These are phyloP conservation scores for Bos javanicus DNA, from an alignment of 2,113 vertebrate species.

Conservation along the genomic window DNA sequence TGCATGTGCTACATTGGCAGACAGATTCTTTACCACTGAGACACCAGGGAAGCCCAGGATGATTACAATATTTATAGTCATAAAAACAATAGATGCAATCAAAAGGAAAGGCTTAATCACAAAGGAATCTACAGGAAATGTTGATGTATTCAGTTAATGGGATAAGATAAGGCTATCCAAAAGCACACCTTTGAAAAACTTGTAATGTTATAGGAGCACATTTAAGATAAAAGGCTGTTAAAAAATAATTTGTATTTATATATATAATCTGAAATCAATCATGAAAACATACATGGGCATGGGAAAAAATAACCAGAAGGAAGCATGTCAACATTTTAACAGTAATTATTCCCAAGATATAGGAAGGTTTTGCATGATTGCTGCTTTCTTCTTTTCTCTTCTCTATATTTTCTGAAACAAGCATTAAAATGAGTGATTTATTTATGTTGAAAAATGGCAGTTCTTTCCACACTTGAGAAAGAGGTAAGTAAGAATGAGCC, in stretches of 20 bases:
- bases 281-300: neutral
- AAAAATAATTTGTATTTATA: neutral
- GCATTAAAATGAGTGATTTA: neutral
- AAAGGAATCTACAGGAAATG: neutral
- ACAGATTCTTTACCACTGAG: neutral
- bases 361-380: neutral
- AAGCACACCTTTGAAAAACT: neutral
- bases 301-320: neutral
- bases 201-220: neutral
- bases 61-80: neutral
- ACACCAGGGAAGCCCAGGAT: neutral
- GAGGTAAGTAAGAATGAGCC: neutral
- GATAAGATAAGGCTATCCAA: slow-evolving; percentile 14
- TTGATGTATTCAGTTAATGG: neutral
- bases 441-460: neutral
- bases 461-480: neutral
- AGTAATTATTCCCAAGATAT: neutral
- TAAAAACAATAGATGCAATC: neutral
- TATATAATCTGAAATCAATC: neutral
- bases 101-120: neutral
- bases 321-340: neutral
- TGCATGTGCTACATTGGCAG: neutral
- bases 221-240: neutral
- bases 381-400: neutral
- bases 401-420: neutral